phyloP scores from a whole-genome alignment of 2,888 invertebrate genomes.

The Biston betularia region DNA sequence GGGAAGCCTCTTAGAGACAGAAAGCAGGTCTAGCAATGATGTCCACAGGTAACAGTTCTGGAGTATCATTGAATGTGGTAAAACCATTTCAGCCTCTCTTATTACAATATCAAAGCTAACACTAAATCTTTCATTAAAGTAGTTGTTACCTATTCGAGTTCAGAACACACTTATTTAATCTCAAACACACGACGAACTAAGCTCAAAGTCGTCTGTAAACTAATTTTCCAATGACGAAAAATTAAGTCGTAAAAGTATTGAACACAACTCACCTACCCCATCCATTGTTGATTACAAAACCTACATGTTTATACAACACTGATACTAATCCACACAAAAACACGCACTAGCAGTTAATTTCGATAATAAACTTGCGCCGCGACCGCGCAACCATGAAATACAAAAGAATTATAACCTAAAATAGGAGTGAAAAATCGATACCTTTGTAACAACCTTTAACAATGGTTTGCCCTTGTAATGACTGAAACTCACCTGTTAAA shows the following conservation, averaged over 20 bases:
- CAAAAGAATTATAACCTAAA: constrained; percentile 80
- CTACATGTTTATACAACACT: constrained; percentile 67
- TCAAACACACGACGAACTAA: constrained; percentile 4
- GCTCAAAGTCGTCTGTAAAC: constrained; percentile 8
- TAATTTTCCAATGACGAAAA: constrained; percentile 5
- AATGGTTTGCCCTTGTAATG: constrained; percentile 62
- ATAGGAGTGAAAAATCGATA: constrained; percentile 82
- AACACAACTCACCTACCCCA: constrained; percentile 30
- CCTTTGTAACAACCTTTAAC: constrained; percentile 63
- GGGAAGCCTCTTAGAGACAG: too few relatives aligned
- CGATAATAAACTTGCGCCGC: constrained; percentile 67
- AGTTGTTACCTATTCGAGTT: not conserved
- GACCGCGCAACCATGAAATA: constrained; percentile 68
- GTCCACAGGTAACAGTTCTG: too few relatives aligned
- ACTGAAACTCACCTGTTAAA: constrained; percentile 76
- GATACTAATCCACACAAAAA: constrained; percentile 66
- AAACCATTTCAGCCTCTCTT: too few relatives aligned
- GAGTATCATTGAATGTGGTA: too few relatives aligned
- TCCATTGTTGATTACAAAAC: constrained; percentile 42
- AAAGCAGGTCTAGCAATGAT: too few relatives aligned
- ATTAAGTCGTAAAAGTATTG: constrained; percentile 13
- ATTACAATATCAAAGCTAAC: too few relatives aligned
- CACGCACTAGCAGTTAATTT: constrained; percentile 64
- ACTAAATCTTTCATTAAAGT: too few relatives aligned
- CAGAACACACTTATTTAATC: not conserved